Evolutionary conservation across 2,888 invertebrate species (phyloP), one percentile per base, ranked within the genome.

Genomic region (Trichogramma dendrolimi): DNA sequence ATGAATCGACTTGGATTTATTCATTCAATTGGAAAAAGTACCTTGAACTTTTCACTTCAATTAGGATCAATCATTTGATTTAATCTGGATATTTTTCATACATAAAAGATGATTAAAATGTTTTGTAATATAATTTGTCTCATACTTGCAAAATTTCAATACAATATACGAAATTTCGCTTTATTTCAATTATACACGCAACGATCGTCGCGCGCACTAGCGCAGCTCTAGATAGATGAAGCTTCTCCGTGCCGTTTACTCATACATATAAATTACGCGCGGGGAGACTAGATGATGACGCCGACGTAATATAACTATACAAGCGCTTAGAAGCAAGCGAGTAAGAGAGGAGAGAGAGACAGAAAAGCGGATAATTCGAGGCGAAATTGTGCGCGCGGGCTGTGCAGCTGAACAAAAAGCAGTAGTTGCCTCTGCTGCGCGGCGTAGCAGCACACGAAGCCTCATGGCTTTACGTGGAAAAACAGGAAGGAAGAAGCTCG

Each of bases 1-100:
- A 72, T 69, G 70, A 73, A 70, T 68, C 67, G 67, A 70, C 69
- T 72, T 27, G 27, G 27, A 27, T 27, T 27, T 1, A 27, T 72
- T 69, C 57, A 68, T 72, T 70, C 68, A 61, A 71, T 72, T 71
- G 66, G 44, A 70, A 71, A 73, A 73, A 73, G 27, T 71, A 70
- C 71, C 70, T 64, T 61, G 60, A 27, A 68, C 67, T 65, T 67
- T 68, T 67, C 69, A 69, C 70, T 73, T 71, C 67, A 72, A 73
- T 73, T 69, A 69, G 68, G 71, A 73, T 73, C 71, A 71, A 71
- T 73, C 27, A 27, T 27, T 27, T 27, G 27, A 27, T 27, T 27
- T 27, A 27, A 27, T 27, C 27, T 2, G 2, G 27, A 27, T 27
- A 27, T 27, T 27, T 27, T 27, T 27, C 27, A 27, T 1, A 27